A percentile compares a stretch with the other conserved stretches of the same genome.
phyloP scores from a whole-genome alignment of 2,797 vertebrate genomes.

The Eurystomus glaucurus region DNA sequence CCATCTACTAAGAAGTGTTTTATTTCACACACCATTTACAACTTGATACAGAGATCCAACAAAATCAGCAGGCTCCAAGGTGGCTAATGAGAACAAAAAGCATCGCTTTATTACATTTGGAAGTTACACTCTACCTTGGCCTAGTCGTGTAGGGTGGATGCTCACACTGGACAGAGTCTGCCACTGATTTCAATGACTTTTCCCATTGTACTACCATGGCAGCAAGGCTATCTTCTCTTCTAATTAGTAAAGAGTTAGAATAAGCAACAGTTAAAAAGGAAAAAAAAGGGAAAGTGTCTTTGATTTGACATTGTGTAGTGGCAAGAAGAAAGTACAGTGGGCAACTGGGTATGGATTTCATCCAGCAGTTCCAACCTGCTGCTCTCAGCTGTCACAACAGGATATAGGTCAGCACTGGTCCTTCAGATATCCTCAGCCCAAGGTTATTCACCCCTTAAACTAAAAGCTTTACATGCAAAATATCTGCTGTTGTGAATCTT shows the following conservation, averaged over 20 bases:
- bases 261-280: background rate
- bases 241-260: background rate
- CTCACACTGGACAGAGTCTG: background rate
- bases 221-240: background rate
- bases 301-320: conserved; percentile 40
- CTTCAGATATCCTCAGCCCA: background rate
- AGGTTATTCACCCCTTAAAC: conserved; percentile 48
- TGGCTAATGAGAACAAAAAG: conserved; percentile 5
- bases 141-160: background rate
- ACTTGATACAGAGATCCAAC: background rate
- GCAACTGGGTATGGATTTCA: conserved; percentile 59
- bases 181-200: background rate
- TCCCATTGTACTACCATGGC: background rate
- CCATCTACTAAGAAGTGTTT: background rate
- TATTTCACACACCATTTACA: conserved; percentile 24
- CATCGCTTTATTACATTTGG: background rate
- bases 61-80: conserved; percentile 24
- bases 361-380: conserved; percentile 70
- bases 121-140: background rate
- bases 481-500: background rate
- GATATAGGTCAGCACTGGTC: conserved; percentile 39
- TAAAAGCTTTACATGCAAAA: conserved; percentile 1
- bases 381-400: conserved; percentile 69
- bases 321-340: conserved; percentile 58
- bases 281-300: background rate